Evolutionary conservation across 2,888 invertebrate species (phyloP).

Genomic region (Ceriagrion tenellum): DNA sequence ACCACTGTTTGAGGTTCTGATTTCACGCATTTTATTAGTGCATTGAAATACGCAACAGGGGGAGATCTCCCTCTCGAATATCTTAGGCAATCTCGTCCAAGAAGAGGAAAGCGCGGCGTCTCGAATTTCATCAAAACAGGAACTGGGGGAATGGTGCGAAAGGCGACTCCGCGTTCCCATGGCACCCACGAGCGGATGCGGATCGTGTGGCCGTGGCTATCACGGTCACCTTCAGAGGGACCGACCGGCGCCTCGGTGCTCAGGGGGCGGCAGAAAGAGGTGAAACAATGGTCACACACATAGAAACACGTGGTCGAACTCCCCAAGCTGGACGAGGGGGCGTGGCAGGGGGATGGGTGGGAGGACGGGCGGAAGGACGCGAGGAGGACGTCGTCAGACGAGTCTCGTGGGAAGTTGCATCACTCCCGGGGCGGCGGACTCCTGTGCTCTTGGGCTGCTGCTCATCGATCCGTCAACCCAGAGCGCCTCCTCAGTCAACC

Average conservation of each 20-base stretch:
- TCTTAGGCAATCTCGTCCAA: not conserved
- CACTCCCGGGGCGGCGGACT: not conserved
- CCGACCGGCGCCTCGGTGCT: not conserved
- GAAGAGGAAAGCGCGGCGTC: not conserved
- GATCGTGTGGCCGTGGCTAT: not conserved
- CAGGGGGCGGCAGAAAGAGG: not conserved
- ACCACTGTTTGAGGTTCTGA: too few species aligned
- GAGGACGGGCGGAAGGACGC: not conserved
- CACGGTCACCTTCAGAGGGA: conserved; percentile 8
- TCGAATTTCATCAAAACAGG: not conserved
- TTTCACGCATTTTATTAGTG: not conserved
- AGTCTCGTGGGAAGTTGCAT: conserved; percentile 52
- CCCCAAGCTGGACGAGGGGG: not conserved
- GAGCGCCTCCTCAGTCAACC: not conserved
- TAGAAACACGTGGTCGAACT: not conserved
- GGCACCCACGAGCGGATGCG: not conserved
- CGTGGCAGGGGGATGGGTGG: too few species aligned
- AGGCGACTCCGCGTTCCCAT: not conserved
- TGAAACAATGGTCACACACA: not conserved
- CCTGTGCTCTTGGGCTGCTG: not conserved
- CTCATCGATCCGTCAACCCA: conserved; percentile 1
- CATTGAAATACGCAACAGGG: not conserved
- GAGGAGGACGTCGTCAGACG: not conserved
- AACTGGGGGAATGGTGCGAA: not conserved
- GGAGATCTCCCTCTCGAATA: not conserved